Base-by-base conservation (phyloP, 2,113 vertebrate species). In the Chionis minor region DNA sequence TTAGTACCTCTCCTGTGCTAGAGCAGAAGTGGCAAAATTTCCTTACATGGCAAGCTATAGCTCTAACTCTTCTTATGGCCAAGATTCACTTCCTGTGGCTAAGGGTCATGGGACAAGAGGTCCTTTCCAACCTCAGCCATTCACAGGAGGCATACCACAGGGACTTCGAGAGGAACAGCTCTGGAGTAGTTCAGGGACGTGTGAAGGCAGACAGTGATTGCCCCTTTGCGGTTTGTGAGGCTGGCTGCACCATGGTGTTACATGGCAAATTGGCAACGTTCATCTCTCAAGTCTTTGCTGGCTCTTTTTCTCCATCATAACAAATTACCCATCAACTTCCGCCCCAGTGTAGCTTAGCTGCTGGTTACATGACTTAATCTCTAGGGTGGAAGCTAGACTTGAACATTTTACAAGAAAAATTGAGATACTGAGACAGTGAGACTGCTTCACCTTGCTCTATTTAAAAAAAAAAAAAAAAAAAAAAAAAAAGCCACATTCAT, bases 201-300 rank as follows among this genome's bases (percentile, higher is more conserved):
- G 14, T 13, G 23, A 69, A 74, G 10, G 14, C 7, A 47, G 56
- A 22, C 6, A 65, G 7, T 5, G 4, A 23, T 32, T 87, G 8
- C 4, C 40, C 26, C 33, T 77, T 6, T 51, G 45, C 40, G 42
- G 13, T 19, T 15, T 66, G 16, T 10, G 42, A 45, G 52, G 35
- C 19, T 86, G 75, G 6, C 32, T 84, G n/a, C 33, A 51, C 18
- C 4, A 1, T 0, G 0, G 24, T 4, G 2, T 55, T 67, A 51
- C 1, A 2, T 23, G 8, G 27, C 9, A 90, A 83, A 75, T 32
- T 1, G 22, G 9, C 10, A 56, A 5, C 2, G 1, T 8, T 84
- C 17, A 28, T 32, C 22, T 33, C 45, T 26, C 24, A 24, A 81
- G 33, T 3, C 2, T 65, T 87, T 61, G 10, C 20, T 35, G 59